Evolutionary conservation across 2,888 invertebrate genomes (phyloP), one percentile per base, ranked within the genome.

Genomic region (Halictus quadricinctus): DNA sequence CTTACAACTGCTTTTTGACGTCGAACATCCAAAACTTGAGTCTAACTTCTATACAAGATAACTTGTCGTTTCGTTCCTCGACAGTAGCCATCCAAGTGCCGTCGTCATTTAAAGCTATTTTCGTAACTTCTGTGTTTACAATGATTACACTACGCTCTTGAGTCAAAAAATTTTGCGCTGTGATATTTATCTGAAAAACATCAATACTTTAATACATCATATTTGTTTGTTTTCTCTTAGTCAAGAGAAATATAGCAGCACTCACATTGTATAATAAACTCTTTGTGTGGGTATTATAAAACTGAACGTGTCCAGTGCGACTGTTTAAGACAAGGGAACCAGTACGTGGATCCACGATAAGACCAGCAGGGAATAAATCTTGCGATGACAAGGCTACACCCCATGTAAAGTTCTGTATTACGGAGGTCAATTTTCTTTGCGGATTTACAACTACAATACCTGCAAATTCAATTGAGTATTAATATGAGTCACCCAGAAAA

Each of bases 21-120:
- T 96, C 94, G 91, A 96, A 97, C 81, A 95, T 91, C 97, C 98
- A 98, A 94, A 98, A 98, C 92, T 98, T 98, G 0, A 98, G 95
- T 79, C 96, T 95, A 7, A 96, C 94, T 94, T 97, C 97, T 8
- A 95, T 95, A 75, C 95, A 94, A 83, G 95, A 95, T 70, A 95
- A 93, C 46, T 95, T 94, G 93, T 97, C 96, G 90, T 96, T 95
- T 83, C 96, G 95, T 81, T 95, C 95, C 92, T 97, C 97, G 8
- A 96, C 95, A 0, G 97, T 97, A 12, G 96, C 97, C 95, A 98
- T 95, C 98, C 98, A 98, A 12, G 94, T 91, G 0, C 97, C 97
- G 92, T 96, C 95, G 77, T 95, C 95, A 93, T 96, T 96, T 81
- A 98, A 95, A 0, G 97, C 96, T n/a, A 96, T 95, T 88, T 96